Conservation (phyloP, 2,113 vertebrate genomes). For the Hepsetus odoe region DNA sequence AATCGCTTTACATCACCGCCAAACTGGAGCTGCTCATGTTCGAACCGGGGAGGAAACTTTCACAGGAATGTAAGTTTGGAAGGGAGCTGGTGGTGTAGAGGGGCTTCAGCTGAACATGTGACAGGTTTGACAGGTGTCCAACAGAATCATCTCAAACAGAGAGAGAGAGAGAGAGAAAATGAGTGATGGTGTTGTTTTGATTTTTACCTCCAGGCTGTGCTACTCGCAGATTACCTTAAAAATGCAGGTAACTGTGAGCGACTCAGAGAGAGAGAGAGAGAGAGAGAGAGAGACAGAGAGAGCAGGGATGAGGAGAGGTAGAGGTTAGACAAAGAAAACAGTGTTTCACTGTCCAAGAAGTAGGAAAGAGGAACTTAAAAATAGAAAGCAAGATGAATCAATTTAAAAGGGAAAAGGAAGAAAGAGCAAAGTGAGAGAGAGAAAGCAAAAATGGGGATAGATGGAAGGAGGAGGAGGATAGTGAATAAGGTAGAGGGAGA, state of each 20-base stretch:
- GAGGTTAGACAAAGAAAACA: background rate
- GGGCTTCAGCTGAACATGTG: constrained; percentile 3
- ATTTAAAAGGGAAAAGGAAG: background rate
- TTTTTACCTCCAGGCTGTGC: constrained; percentile 30
- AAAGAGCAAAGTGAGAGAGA: background rate
- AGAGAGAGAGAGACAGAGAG: background rate
- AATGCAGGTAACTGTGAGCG: background rate
- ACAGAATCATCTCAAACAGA: constrained; percentile 41
- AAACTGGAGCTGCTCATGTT: background rate
- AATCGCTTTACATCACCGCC: no score
- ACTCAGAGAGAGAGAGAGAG: background rate
- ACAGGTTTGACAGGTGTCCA: constrained; percentile 45
- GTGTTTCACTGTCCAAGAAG: no score
- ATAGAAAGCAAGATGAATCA: no score
- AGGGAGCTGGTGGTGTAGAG: background rate
- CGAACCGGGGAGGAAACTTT: background rate
- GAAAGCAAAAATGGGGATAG: background rate
- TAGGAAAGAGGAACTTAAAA: background rate
- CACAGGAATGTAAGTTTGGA: constrained; percentile 11
- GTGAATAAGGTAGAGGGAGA: background rate
- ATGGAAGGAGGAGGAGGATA: background rate
- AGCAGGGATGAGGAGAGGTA: background rate
- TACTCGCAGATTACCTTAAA: constrained; percentile 27
- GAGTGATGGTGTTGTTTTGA: constrained; percentile 15
- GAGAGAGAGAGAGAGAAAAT: constrained; percentile 3